phyloP scores from a whole-genome alignment of 2,888 invertebrate species.

The Dryadula phaetusa region DNA sequence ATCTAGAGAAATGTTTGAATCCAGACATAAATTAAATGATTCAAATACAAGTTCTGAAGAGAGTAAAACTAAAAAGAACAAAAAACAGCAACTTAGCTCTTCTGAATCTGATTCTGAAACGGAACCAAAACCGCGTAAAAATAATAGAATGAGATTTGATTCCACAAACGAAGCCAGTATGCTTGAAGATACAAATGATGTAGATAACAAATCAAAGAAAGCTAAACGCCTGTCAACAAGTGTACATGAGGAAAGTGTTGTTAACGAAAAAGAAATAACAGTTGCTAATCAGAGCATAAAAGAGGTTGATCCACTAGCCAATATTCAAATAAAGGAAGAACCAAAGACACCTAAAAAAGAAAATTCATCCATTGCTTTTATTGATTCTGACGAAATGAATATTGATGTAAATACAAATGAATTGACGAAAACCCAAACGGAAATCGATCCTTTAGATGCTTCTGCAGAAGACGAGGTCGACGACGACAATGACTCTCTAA shows the following conservation, averaged over 20 bases:
- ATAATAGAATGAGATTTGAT: conserved; percentile 64
- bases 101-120: conserved; percentile 56
- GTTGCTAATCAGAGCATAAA: conserved; percentile 52
- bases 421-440: conserved; percentile 56
- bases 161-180: conserved; percentile 53
- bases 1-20: conserved; percentile 75
- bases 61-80: conserved; percentile 53
- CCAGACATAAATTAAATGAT: conserved; percentile 65
- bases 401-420: conserved; percentile 54
- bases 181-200: conserved; percentile 26
- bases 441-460: conserved; percentile 64
- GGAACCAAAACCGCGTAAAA: conserved; percentile 55
- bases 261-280: conserved; percentile 70
- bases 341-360: conserved; percentile 65
- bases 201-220: conserved; percentile 47
- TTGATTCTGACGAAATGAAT: conserved; percentile 57
- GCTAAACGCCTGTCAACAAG: conserved; percentile 57
- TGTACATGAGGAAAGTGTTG: conserved; percentile 51
- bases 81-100: conserved; percentile 58
- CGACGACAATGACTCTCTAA: conserved; percentile 53
- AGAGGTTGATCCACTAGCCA: conserved; percentile 62
- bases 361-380: conserved; percentile 60
- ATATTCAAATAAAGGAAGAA: conserved; percentile 61
- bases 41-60: conserved; percentile 48
- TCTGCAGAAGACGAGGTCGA: conserved; percentile 30